Conservation (phyloP, 1,140 invertebrate species). For the Coelopa frigida region DNA sequence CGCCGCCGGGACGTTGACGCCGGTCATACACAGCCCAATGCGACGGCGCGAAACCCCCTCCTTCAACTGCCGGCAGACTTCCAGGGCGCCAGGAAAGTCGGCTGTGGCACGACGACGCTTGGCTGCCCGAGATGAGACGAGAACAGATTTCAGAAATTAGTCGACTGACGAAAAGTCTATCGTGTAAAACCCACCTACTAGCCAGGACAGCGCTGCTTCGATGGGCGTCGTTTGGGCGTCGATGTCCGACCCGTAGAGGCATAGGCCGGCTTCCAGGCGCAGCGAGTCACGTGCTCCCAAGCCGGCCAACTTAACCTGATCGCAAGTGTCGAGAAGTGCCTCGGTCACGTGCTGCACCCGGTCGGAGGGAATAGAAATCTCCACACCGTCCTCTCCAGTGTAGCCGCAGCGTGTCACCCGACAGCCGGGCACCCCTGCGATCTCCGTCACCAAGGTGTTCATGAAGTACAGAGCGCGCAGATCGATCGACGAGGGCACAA, state of each 20-base stretch:
- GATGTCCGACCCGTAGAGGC: slow-evolving; percentile 96
- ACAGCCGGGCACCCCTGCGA: slow-evolving; percentile 67
- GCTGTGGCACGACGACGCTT: slow-evolving; percentile 62
- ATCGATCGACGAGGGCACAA: slow-evolving; percentile 51
- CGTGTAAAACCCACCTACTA: slow-evolving; percentile 65
- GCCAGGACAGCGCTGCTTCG: slow-evolving; percentile 87
- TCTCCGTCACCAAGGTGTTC: slow-evolving; percentile 60
- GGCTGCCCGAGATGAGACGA: slow-evolving; percentile 45
- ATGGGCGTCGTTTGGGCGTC: slow-evolving; percentile 84
- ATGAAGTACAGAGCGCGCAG: slow-evolving; percentile 80
- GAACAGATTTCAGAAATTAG: slow-evolving; percentile 9
- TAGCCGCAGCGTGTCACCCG: slow-evolving; percentile 95
- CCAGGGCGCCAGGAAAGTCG: slow-evolving; percentile 67
- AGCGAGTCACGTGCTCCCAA: slow-evolving; percentile 88
- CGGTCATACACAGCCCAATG: slow-evolving; percentile 53
- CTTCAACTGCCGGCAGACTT: slow-evolving; percentile 64
- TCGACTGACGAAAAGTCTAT: background rate
- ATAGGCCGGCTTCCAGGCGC: slow-evolving; percentile 91
- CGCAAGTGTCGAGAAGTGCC: slow-evolving; percentile 55
- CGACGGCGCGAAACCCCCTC: slow-evolving; percentile 57
- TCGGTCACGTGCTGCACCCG: slow-evolving; percentile 56
- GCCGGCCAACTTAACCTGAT: slow-evolving; percentile 74
- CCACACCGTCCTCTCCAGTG: slow-evolving; percentile 92
- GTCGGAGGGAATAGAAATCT: slow-evolving; percentile 77
- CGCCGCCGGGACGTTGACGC: slow-evolving; percentile 56